A percentile compares a stretch with the other conserved stretches of the same genome.
These are phyloP conservation scores for Heteromurus nitidus DNA, from an alignment of 2,888 invertebrate genomes.

Conservation along the genomic window DNA sequence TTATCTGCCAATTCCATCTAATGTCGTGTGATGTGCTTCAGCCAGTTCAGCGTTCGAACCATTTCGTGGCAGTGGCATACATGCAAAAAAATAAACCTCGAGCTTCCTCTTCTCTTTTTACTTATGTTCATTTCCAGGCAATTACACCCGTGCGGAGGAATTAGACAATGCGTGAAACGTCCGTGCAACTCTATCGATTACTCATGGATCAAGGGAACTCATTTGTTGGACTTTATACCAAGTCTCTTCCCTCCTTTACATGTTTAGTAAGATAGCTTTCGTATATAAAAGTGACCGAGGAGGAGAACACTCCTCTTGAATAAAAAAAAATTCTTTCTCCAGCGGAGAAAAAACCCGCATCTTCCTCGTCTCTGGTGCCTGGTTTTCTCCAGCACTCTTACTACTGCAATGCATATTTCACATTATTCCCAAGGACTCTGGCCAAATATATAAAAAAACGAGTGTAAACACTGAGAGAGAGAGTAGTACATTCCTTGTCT, in stretches of 20 bases:
- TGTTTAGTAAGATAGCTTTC: too few relatives aligned
- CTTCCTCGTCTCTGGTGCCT: neutral
- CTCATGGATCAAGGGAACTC: too few relatives aligned
- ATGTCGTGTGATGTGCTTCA: too few relatives aligned
- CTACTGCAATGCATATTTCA: slow-evolving; percentile 32
- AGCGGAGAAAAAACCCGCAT: neutral
- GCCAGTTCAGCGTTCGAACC: too few relatives aligned
- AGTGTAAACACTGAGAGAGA: neutral
- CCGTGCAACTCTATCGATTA: too few relatives aligned
- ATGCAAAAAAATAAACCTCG: too few relatives aligned
- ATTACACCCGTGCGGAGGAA: neutral
- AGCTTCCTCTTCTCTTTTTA: too few relatives aligned
- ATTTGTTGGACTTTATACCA: neutral
- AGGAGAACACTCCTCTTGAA: neutral
- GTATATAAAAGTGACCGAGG: too few relatives aligned
- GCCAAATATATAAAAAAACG: neutral
- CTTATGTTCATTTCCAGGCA: neutral
- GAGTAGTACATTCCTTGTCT: neutral
- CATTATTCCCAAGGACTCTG: slow-evolving; percentile 37
- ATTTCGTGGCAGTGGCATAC: too few relatives aligned
- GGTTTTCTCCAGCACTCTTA: neutral
- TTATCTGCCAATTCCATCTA: too few relatives aligned
- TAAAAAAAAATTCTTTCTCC: neutral
- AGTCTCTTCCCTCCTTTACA: neutral
- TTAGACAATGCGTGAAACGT: too few relatives aligned